Evolutionary conservation across 2,888 invertebrate genomes (phyloP).

Genomic region (Clusia tigrina): DNA sequence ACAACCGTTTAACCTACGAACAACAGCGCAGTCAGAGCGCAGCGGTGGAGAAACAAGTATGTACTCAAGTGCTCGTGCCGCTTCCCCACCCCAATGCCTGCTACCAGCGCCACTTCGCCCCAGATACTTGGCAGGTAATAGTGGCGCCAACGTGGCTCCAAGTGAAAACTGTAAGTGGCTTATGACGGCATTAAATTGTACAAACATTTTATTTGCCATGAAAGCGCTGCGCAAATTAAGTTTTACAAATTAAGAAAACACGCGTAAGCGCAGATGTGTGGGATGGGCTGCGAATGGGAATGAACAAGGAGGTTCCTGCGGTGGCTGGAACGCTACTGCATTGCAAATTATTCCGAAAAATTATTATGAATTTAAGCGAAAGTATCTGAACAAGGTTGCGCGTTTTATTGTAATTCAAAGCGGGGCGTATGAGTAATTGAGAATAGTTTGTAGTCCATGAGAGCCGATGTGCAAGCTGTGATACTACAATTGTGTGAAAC

Average conservation of each 20-base stretch:
- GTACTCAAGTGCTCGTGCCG: not conserved
- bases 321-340: too few relatives aligned
- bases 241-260: not conserved
- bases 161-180: not conserved
- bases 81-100: not conserved
- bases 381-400: too few relatives aligned
- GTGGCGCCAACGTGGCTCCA: constrained; percentile 1
- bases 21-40: too few relatives aligned
- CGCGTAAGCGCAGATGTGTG: not conserved
- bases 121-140: constrained; percentile 22
- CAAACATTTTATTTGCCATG: not conserved
- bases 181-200: constrained; percentile 20
- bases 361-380: too few relatives aligned
- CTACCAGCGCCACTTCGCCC: not conserved
- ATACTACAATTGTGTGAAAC: too few relatives aligned
- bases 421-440: too few relatives aligned
- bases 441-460: too few relatives aligned
- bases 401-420: too few relatives aligned
- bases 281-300: not conserved
- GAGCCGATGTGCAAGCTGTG: too few relatives aligned
- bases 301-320: not conserved
- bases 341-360: too few relatives aligned
- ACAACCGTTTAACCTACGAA: too few relatives aligned
- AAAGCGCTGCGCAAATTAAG: not conserved
- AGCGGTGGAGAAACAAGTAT: not conserved